phyloP scores from a whole-genome alignment of 2,797 vertebrate genomes.

The Acipenser transmontanus region DNA sequence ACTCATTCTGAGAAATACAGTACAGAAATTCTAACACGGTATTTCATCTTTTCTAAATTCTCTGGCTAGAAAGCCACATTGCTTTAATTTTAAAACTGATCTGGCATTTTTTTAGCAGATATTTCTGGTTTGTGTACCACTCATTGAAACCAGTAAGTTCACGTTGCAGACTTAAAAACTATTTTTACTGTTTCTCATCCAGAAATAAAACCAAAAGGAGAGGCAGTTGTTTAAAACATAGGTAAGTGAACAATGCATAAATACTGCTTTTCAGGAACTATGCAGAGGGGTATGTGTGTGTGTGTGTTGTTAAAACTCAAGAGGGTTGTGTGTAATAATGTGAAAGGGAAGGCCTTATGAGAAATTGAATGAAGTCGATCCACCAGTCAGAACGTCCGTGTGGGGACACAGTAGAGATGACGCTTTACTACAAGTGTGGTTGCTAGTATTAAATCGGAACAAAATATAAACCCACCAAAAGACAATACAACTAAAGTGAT shows the following conservation, averaged over 20 bases:
- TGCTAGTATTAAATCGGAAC: too few relatives aligned
- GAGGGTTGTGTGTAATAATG: too few relatives aligned
- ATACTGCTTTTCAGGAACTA: conserved; percentile 30
- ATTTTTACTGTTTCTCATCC: conserved; percentile 5
- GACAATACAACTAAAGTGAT: too few relatives aligned
- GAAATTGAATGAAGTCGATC: conserved; percentile 18
- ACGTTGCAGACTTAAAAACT: neutral
- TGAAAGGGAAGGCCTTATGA: neutral
- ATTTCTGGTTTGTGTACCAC: conserved; percentile 28
- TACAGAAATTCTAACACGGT: neutral
- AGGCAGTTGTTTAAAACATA: conserved; percentile 25
- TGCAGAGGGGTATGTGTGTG: conserved; percentile 14
- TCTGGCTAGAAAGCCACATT: conserved; percentile 48
- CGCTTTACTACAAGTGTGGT: neutral
- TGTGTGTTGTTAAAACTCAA: conserved; percentile 20
- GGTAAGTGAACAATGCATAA: conserved; percentile 32
- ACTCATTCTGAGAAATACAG: conserved; percentile 34
- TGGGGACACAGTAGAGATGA: neutral
- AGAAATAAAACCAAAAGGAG: conserved; percentile 20
- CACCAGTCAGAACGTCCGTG: conserved; percentile 12
- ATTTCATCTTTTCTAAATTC: conserved; percentile 36
- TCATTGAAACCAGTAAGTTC: neutral
- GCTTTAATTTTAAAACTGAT: conserved; percentile 35
- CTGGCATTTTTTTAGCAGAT: conserved; percentile 50
- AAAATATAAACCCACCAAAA: too few relatives aligned